Conservation (phyloP, 37 sponge, comb jelly and placozoan genomes). For the Chondrilla cf. caribensis region DNA sequence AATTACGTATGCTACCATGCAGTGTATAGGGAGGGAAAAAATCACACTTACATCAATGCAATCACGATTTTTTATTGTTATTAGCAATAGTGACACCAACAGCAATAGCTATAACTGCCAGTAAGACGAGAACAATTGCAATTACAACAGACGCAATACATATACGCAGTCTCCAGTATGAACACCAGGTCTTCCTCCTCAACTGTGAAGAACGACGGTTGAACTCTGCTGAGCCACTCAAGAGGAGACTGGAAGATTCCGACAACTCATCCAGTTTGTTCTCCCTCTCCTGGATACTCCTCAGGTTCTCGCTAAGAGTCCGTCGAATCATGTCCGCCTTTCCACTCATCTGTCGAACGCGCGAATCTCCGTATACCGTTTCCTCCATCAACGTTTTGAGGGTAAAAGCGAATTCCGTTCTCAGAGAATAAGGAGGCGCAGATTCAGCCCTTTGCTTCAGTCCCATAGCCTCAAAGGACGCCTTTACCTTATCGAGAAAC, state of each 20-base stretch:
- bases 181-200: constrained; percentile 12
- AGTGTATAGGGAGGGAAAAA: no score
- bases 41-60: no score
- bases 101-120: background rate
- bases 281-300: constrained; percentile 2
- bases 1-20: no score
- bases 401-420: background rate
- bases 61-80: no score
- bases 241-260: background rate
- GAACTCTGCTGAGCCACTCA: background rate
- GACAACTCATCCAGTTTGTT: constrained; percentile 1
- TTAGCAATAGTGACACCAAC: background rate
- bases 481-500: background rate
- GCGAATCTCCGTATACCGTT: background rate
- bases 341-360: background rate
- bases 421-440: background rate
- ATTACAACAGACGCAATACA: background rate
- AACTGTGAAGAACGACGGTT: background rate
- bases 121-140: background rate
- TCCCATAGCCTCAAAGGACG: background rate
- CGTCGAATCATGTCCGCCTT: constrained; percentile 3
- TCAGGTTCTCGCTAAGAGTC: background rate
- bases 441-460: background rate
- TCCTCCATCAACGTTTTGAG: constrained; percentile 1
- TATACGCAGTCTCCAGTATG: background rate